A percentile compares a stretch with the other conserved stretches of the same genome.
Conservation (phyloP, 2,888 invertebrate genomes). For the Ennomos quercinarius region DNA sequence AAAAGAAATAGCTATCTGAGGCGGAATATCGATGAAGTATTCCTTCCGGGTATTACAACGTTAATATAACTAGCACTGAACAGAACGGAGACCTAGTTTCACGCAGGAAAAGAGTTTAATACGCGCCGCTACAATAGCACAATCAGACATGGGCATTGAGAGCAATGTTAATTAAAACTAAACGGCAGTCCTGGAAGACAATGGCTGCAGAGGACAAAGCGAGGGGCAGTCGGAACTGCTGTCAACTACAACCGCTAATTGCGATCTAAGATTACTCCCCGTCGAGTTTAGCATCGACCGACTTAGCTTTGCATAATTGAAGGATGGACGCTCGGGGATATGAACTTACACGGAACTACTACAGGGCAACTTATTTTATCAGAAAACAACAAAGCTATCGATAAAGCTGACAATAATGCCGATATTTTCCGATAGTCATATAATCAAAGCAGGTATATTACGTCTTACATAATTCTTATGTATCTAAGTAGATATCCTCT, state of each 20-base stretch:
- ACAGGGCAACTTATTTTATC: constrained; percentile 15
- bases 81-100: constrained; percentile 61
- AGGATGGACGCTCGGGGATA: constrained; percentile 38
- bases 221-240: constrained; percentile 65
- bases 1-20: constrained; percentile 48
- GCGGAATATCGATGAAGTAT: constrained; percentile 54
- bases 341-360: constrained; percentile 27
- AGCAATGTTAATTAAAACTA: constrained; percentile 78
- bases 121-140: constrained; percentile 51
- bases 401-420: not conserved
- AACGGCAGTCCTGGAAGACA: constrained; percentile 63
- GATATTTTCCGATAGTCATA: not conserved
- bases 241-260: constrained; percentile 64
- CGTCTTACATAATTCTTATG: too few species aligned
- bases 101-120: constrained; percentile 53
- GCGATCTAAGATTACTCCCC: constrained; percentile 61
- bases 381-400: not conserved
- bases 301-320: constrained; percentile 41
- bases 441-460: too few species aligned
- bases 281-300: constrained; percentile 49
- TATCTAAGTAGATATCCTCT: too few species aligned
- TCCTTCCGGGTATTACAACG: constrained; percentile 58
- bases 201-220: constrained; percentile 66
- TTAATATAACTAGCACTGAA: constrained; percentile 64
- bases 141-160: constrained; percentile 69